A percentile compares a stretch with the other conserved stretches of the same genome.
These are phyloP conservation scores for Hipparchia semele DNA, from an alignment of 2,888 invertebrate species.

Conservation along the genomic window DNA sequence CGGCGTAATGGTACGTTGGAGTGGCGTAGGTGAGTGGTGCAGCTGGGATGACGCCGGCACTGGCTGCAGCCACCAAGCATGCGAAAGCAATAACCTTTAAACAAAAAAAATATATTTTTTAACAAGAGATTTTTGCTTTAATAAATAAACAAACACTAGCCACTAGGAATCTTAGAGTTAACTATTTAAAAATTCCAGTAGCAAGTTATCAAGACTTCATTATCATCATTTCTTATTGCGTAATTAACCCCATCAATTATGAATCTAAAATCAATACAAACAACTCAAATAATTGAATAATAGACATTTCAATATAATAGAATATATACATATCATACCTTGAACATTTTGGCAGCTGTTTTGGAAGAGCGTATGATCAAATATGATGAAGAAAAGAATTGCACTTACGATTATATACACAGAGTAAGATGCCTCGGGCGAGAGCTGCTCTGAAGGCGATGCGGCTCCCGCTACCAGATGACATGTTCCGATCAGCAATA, in stretches of 20 bases:
- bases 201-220: too few species aligned
- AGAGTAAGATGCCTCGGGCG: constrained; percentile 42
- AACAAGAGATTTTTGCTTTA: too few species aligned
- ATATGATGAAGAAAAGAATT: constrained; percentile 40
- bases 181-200: too few species aligned
- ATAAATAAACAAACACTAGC: too few species aligned
- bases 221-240: too few species aligned
- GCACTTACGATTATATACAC: constrained; percentile 47
- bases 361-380: constrained; percentile 42
- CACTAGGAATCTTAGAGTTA: too few species aligned
- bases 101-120: constrained; percentile 6
- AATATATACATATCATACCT: constrained; percentile 1
- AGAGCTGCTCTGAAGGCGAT: constrained; percentile 24
- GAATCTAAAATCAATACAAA: not conserved
- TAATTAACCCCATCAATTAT: not conserved
- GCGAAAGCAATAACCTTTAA: constrained; percentile 65
- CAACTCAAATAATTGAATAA: not conserved
- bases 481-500: constrained; percentile 48
- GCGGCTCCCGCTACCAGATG: constrained; percentile 39
- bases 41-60: constrained; percentile 52
- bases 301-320: not conserved
- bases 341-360: constrained; percentile 39
- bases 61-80: constrained; percentile 61
- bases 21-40: constrained; percentile 58
- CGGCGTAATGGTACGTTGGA: constrained; percentile 42